Evolutionary conservation across 1,140 invertebrate species (phyloP), one percentile per base, ranked within the genome.

Genomic region (Tigriopus japonicus): DNA sequence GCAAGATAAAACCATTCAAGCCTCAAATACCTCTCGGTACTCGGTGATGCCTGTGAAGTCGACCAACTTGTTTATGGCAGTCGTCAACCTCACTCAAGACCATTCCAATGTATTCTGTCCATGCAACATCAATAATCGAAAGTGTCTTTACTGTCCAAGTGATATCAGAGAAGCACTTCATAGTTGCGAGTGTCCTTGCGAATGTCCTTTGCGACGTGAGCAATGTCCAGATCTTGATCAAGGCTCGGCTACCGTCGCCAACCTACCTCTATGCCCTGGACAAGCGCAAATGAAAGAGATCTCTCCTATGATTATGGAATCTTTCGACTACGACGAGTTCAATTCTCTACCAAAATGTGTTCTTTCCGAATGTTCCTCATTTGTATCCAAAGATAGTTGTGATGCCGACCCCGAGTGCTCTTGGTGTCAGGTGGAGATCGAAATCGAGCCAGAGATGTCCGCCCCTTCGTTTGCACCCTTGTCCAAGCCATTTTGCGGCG

Each of bases 101-200:
- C 5, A 1, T 13, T 2, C 24, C 21, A 58, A 19, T 15, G 42
- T 63, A 52, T 63, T 64, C 62, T 67, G 66, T 17, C 55, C 21
- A 9, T 55, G 58, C 10, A 66, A 82, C 80, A 41, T 58, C 12
- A 77, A 84, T 61, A 86, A 93, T 70, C 78, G 87, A 17, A 73
- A 86, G 0, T 95, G 90, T 69, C 74, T 95, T 5, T 93, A 93
- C 68, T 95, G 90, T 35, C 28, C 28, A 35, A 35, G 28, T 35
- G 28, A 35, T 9, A 35, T 35, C 69, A 84, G 90, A 70, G 78
- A 87, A 17, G 91, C 93, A 69, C 87, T 90, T 72, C 87, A 80
- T 6, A 88, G 91, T 66, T 94, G 90, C 67, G 91, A 95, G 70
- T 95, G 90, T 72, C 90, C 90, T 0, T 95, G 90, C 70, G 89